Evolutionary conservation across 1,140 invertebrate genomes (phyloP).

Genomic region (Branchinecta lynchi): DNA sequence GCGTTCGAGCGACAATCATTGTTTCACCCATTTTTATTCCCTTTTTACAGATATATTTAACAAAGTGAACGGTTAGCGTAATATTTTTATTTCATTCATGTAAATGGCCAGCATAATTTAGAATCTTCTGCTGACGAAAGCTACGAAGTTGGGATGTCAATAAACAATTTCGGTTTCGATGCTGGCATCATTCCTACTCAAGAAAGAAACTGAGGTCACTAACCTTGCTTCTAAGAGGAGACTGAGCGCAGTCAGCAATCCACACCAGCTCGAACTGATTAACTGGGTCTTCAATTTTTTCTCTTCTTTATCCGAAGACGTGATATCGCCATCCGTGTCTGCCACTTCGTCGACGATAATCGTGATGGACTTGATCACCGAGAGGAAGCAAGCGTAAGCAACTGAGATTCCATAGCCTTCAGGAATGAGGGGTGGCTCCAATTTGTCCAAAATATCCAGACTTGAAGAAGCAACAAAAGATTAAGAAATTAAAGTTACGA

Average conservation of each 20-base stretch:
- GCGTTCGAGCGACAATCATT: no score
- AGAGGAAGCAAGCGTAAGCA: conserved; percentile 77
- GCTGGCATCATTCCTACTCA: no score
- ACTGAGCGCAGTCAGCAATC: conserved; percentile 72
- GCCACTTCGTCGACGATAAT: conserved; percentile 44
- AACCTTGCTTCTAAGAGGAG: conserved; percentile 80
- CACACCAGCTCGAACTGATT: conserved; percentile 89
- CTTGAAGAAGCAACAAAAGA: conserved; percentile 37
- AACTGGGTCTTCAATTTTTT: conserved; percentile 52
- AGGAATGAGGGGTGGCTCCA: conserved; percentile 76
- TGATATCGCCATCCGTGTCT: conserved; percentile 30
- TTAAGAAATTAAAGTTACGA: conserved; percentile 16
- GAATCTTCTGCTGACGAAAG: no score
- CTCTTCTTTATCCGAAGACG: conserved; percentile 33
- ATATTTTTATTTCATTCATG: no score
- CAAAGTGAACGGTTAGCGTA: no score
- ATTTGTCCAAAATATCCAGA: conserved; percentile 85
- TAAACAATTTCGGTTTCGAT: no score
- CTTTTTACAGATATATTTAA: no score
- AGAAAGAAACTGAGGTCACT: no score
- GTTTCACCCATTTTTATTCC: no score
- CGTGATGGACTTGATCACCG: conserved; percentile 65
- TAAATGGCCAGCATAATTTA: no score
- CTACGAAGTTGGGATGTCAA: no score
- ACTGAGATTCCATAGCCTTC: conserved; percentile 92